A percentile compares a stretch with the other conserved stretches of the same genome.
phyloP scores from a whole-genome alignment of 2,888 invertebrate species.

The Polyommatus icarus region DNA sequence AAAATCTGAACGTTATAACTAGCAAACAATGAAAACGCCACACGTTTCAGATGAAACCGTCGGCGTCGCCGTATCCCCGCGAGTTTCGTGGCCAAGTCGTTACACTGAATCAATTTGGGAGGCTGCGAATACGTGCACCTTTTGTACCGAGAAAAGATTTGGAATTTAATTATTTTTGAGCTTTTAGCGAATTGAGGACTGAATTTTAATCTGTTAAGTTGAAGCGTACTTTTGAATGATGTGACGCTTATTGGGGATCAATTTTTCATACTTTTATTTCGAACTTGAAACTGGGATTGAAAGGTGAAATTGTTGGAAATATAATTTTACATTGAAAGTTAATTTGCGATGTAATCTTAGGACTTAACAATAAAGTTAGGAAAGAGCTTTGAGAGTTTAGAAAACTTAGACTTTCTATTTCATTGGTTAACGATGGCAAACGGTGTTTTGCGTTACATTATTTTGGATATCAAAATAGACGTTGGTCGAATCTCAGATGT shows the following conservation, averaged over 20 bases:
- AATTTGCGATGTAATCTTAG: not conserved
- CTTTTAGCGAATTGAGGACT: conserved; percentile 21
- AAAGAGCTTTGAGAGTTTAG: too few relatives aligned
- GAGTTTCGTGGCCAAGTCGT: conserved; percentile 17
- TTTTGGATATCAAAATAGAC: too few relatives aligned
- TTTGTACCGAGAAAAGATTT: conserved; percentile 18
- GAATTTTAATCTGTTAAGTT: conserved; percentile 4
- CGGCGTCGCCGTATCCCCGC: not conserved
- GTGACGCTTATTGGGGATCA: not conserved
- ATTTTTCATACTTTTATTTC: not conserved
- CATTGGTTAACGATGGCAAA: too few relatives aligned
- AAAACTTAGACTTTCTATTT: too few relatives aligned
- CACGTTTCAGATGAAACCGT: not conserved
- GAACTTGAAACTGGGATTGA: not conserved
- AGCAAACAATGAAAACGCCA: too few relatives aligned
- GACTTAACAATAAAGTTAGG: too few relatives aligned
- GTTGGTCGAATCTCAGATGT: too few relatives aligned
- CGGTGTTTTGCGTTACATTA: too few relatives aligned
- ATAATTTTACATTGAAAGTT: not conserved
- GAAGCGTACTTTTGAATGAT: not conserved
- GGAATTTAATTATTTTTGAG: conserved; percentile 18
- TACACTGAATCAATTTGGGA: conserved; percentile 65
- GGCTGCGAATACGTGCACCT: conserved; percentile 27
- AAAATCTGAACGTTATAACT: too few relatives aligned
- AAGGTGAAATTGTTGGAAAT: not conserved